Evolutionary conservation across 2,797 vertebrate genomes (phyloP).

Genomic region (Erpetoichthys calabaricus): DNA sequence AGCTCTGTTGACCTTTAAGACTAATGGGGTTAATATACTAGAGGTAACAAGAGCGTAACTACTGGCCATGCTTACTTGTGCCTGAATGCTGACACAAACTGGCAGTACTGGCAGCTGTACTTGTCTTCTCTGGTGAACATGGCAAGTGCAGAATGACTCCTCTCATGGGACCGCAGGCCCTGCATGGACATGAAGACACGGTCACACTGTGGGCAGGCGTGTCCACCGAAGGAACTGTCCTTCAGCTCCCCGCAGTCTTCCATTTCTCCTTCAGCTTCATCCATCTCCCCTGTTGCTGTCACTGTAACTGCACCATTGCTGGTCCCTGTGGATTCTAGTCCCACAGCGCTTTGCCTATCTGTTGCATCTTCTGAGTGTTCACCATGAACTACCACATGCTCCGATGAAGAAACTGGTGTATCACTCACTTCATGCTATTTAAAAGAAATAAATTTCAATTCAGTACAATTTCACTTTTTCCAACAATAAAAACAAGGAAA

Average conservation of each 20-base stretch:
- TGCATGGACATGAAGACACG: slow-evolving; percentile 97
- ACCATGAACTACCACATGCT: slow-evolving; percentile 41
- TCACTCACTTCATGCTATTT: slow-evolving; percentile 47
- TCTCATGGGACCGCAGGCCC: slow-evolving; percentile 93
- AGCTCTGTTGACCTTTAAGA: too few relatives aligned
- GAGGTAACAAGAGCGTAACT: too few relatives aligned
- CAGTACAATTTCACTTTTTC: too few relatives aligned
- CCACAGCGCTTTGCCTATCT: too few relatives aligned
- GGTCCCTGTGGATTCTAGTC: too few relatives aligned
- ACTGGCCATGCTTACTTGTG: slow-evolving; percentile 76
- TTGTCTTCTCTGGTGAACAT: slow-evolving; percentile 85
- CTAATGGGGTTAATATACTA: too few relatives aligned
- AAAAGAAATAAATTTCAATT: slow-evolving; percentile 10
- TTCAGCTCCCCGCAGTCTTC: slow-evolving; percentile 57
- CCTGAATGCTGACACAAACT: slow-evolving; percentile 93
- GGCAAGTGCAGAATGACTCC: slow-evolving; percentile 88
- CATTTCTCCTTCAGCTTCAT: slow-evolving; percentile 45
- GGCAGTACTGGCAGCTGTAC: slow-evolving; percentile 97
- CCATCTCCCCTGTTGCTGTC: slow-evolving; percentile 5
- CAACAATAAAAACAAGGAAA: too few relatives aligned
- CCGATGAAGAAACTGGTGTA: slow-evolving; percentile 30
- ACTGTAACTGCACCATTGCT: slow-evolving; percentile 6
- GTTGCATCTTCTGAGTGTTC: slow-evolving; percentile 24
- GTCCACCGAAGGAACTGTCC: slow-evolving; percentile 64
- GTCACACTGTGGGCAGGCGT: slow-evolving; percentile 88